phyloP scores from a whole-genome alignment of 2,113 vertebrate genomes.

The Pelodiscus sinensis region DNA sequence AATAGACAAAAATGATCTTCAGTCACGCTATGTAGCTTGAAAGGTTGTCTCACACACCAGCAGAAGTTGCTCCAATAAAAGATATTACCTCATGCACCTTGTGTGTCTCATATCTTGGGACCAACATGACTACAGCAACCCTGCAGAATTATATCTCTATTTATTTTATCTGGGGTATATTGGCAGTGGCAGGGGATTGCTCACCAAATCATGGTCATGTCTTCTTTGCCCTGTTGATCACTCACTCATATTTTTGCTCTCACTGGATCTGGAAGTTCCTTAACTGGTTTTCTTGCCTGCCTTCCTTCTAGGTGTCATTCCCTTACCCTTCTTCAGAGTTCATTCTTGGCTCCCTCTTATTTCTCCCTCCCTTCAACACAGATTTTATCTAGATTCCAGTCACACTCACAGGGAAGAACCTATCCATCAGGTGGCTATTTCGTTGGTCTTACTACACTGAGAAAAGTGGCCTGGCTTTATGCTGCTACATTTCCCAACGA shows the following conservation, averaged over 20 bases:
- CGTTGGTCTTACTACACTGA: not conserved
- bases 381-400: not conserved
- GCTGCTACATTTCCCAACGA: not conserved
- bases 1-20: not conserved
- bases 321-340: not conserved
- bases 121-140: not conserved
- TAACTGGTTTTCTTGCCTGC: not conserved
- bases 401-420: not conserved
- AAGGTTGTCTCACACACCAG: not conserved
- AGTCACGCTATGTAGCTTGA: not conserved
- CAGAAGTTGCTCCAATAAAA: not conserved
- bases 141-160: not conserved
- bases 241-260: not conserved
- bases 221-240: rapidly evolving
- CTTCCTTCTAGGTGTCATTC: not conserved
- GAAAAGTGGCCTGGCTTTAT: not conserved
- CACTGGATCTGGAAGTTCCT: not conserved
- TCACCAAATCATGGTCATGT: not conserved
- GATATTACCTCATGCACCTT: not conserved
- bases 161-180: not conserved
- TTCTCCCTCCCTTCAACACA: not conserved
- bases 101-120: not conserved
- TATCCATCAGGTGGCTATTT: not conserved
- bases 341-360: not conserved
- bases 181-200: not conserved